Conservation (phyloP, 2,888 invertebrate genomes). For the Platycnemis pennipes region DNA sequence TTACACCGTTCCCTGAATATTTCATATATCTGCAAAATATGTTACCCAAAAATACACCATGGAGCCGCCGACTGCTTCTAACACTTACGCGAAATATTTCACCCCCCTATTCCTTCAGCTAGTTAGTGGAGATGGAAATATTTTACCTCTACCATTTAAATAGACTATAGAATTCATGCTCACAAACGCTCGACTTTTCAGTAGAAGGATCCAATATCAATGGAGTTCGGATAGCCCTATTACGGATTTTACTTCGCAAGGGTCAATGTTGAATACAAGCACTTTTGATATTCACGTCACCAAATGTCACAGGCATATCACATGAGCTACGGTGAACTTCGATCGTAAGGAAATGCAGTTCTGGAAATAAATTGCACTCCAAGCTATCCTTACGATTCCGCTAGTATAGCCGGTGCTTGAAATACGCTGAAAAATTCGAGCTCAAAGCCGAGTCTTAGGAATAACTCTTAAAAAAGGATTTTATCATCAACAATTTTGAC, state of each 20-base stretch:
- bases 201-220: not conserved
- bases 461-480: too few species aligned
- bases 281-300: slow-evolving; percentile 31
- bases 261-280: not conserved
- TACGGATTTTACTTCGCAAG: not conserved
- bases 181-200: not conserved
- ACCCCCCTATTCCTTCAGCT: too few species aligned
- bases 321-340: not conserved
- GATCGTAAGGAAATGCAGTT: not conserved
- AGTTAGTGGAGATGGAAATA: too few species aligned
- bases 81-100: too few species aligned
- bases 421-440: too few species aligned
- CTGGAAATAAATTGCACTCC: not conserved
- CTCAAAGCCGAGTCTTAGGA: too few species aligned
- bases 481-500: too few species aligned
- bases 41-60: too few species aligned
- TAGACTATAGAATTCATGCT: not conserved
- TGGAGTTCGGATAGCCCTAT: not conserved
- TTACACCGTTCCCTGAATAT: too few species aligned
- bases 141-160: not conserved
- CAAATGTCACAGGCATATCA: not conserved
- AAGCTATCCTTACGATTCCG: not conserved
- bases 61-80: too few species aligned
- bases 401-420: too few species aligned
- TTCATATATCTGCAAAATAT: too few species aligned